Evolutionary conservation across 2,888 invertebrate species (phyloP), one percentile per base, ranked within the genome.

Genomic region (Agrochola circellaris): DNA sequence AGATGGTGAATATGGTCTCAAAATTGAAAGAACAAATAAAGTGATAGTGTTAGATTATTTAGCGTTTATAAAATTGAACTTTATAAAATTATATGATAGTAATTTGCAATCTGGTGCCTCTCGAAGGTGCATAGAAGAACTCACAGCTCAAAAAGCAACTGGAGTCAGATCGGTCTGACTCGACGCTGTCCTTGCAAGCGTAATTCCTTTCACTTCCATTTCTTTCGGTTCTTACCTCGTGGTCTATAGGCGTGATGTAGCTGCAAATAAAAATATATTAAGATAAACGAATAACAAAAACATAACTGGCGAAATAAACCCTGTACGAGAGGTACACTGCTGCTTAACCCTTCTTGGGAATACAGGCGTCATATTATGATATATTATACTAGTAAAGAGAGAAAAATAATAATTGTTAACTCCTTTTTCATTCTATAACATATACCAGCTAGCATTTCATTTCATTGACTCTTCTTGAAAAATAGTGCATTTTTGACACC

Each of bases 121-220:
- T 79, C 61, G 61, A 80, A 78, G 73, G 89, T 89, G 90, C 89
- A 83, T 83, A 86, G 70, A 84, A 78, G 77, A 90, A 96, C 96
- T 96, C 95, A 96, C 96, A 96, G 94, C 96, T 96, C 92, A 96
- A 91, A 95, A 96, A 96, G 95, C 96, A 96, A 94, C 96, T 96
- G 90, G 96, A 96, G 87, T 95, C 96, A 92, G 96, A 96, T 79
- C 93, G 93, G 70, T 96, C 96, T 91, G 96, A 95, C 91, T 91
- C 93, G 86, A 89, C 89, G 83, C 92, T 92, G 83, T 94, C 94
- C 93, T 94, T 94, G 92, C 94, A 94, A 94, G 93, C 93, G 90
- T 85, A 88, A 87, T 88, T 93, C 91, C 92, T 90, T 83, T 92
- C 93, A 86, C 90, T 93, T 83, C 88, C 90, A 51, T 88, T 88